Conservation (phyloP, 2,888 invertebrate genomes). For the Drosophila engyochracea region DNA sequence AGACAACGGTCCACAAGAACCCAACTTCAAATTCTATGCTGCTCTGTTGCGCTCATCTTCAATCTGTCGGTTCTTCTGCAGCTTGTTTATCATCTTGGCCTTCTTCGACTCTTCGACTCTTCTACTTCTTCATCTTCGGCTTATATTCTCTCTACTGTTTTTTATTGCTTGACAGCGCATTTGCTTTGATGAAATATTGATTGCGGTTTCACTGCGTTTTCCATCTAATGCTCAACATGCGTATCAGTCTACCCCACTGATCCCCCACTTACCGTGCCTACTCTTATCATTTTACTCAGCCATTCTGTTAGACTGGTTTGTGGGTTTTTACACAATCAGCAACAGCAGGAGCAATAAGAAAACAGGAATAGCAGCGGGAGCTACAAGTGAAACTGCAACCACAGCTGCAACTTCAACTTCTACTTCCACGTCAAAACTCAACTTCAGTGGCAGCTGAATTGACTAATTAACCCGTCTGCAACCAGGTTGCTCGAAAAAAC, state of each 20-base stretch:
- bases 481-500: background rate
- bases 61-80: background rate
- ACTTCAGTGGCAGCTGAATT: conserved; percentile 53
- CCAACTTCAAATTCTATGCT: conserved; percentile 37
- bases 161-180: conserved; percentile 34
- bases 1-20: conserved; percentile 31
- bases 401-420: conserved; percentile 21
- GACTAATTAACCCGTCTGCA: conserved; percentile 41
- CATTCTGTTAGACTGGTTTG: conserved; percentile 37
- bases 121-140: background rate
- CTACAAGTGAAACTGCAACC: conserved; percentile 25
- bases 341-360: conserved; percentile 20
- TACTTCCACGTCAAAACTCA: conserved; percentile 39
- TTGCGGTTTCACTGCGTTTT: conserved; percentile 62
- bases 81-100: background rate
- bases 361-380: conserved; percentile 31
- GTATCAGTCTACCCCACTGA: conserved; percentile 46
- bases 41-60: background rate
- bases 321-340: conserved; percentile 22
- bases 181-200: conserved; percentile 79
- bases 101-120: background rate
- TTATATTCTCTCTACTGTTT: conserved; percentile 24
- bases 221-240: conserved; percentile 66
- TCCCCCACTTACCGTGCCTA: background rate
- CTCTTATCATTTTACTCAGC: conserved; percentile 2